Evolutionary conservation across 2,888 invertebrate species (phyloP).

Genomic region (Scaptomyza polygonia): DNA sequence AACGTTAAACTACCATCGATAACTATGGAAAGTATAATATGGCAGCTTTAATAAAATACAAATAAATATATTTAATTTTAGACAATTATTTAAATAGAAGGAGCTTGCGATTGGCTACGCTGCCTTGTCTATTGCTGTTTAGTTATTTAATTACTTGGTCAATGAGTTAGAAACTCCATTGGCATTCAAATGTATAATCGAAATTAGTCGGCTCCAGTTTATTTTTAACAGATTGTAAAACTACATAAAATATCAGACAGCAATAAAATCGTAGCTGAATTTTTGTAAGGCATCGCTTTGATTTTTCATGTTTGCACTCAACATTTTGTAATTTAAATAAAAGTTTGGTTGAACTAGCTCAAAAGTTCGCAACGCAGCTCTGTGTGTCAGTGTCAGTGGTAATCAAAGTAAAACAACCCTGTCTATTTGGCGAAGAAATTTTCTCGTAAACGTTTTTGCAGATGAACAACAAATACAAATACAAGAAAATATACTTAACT

Average conservation of each 20-base stretch:
- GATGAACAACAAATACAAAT: constrained; percentile 32
- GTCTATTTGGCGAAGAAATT: constrained; percentile 49
- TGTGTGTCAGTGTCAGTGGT: constrained; percentile 11
- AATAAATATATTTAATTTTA: not conserved
- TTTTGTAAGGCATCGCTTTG: not conserved
- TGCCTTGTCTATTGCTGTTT: not conserved
- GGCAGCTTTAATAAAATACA: constrained; percentile 44
- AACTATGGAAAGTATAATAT: constrained; percentile 45
- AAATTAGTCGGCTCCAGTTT: not conserved
- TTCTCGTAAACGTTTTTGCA: constrained; percentile 71
- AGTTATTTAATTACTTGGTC: not conserved
- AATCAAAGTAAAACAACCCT: constrained; percentile 37
- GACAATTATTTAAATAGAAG: no score
- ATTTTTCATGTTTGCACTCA: not conserved
- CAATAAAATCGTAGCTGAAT: not conserved
- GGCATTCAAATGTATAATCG: not conserved
- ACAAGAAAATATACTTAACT: constrained; percentile 16
- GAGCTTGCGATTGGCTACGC: not conserved
- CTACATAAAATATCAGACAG: not conserved
- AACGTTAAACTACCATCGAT: constrained; percentile 3
- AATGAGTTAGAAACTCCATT: not conserved
- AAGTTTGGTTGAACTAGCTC: constrained; percentile 16
- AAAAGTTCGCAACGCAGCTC: constrained; percentile 2
- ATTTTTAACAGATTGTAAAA: not conserved
- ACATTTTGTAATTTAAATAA: not conserved